A percentile compares a stretch with the other conserved stretches of the same genome.
Evolutionary conservation across 2,888 invertebrate genomes (phyloP).

Genomic region (Archaeoteleia sp.): DNA sequence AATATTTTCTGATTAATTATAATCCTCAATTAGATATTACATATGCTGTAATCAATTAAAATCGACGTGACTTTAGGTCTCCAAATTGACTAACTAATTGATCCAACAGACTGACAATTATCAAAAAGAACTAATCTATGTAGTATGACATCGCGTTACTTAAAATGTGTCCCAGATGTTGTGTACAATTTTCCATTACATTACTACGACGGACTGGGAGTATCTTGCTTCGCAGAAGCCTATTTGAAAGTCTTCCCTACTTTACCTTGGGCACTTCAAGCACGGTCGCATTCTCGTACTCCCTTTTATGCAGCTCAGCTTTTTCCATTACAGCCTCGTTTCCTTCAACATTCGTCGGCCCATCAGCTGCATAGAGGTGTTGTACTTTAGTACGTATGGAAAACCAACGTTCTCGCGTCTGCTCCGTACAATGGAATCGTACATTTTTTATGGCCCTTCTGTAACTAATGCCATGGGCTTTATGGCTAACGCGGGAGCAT

Average conservation of each 20-base stretch:
- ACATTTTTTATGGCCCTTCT: constrained; percentile 64
- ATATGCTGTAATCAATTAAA: too few species aligned
- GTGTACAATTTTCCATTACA: too few species aligned
- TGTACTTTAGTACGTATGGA: constrained; percentile 17
- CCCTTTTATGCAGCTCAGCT: constrained; percentile 20
- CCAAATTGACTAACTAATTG: too few species aligned
- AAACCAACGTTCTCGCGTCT: constrained; percentile 15
- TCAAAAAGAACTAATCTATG: too few species aligned
- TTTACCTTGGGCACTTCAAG: constrained; percentile 1
- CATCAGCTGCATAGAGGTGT: constrained; percentile 11
- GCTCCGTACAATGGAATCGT: constrained; percentile 56
- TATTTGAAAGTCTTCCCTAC: constrained; percentile 6
- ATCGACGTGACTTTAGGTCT: too few species aligned
- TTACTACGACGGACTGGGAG: too few species aligned
- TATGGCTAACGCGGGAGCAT: constrained; percentile 44
- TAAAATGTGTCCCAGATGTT: too few species aligned
- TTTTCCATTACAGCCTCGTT: constrained; percentile 11
- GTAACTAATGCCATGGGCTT: constrained; percentile 64
- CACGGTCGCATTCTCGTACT: too few species aligned
- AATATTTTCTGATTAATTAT: too few species aligned
- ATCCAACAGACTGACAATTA: too few species aligned
- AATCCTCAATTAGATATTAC: too few species aligned
- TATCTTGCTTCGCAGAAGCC: constrained; percentile 1
- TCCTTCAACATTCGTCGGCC: constrained; percentile 18
- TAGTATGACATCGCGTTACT: too few species aligned